phyloP scores from a whole-genome alignment of 1,140 invertebrate species.

The Akabosia matsudoensis region DNA sequence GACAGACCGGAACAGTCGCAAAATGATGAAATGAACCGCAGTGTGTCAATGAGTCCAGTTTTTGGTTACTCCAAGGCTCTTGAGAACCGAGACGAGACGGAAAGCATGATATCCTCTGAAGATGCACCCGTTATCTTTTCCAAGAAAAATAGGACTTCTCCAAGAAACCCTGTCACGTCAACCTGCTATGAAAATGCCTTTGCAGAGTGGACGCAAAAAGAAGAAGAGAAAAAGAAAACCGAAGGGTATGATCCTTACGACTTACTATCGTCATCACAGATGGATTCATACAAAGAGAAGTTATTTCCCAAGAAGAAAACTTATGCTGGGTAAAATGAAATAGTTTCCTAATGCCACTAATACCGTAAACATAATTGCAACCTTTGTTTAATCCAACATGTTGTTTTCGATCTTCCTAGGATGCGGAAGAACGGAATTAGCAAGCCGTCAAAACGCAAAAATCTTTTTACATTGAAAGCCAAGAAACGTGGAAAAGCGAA shows the following conservation, averaged over 20 bases:
- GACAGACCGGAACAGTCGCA: no score
- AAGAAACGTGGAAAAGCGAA: no score
- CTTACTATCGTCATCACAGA: neutral
- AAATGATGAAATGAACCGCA: no score
- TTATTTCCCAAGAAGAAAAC: neutral
- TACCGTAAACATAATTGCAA: no score
- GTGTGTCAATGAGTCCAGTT: neutral
- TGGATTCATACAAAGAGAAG: neutral
- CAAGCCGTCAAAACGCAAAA: no score
- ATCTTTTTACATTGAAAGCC: no score
- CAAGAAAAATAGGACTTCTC: no score
- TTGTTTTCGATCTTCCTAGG: neutral
- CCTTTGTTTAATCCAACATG: neutral
- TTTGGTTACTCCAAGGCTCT: neutral
- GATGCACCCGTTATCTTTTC: no score
- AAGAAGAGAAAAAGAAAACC: neutral
- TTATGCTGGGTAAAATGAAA: neutral
- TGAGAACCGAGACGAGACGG: no score
- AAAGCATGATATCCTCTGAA: no score
- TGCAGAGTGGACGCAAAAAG: neutral
- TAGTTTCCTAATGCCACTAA: neutral
- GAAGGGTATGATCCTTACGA: neutral
- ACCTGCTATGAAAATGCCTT: slow-evolving; percentile 1
- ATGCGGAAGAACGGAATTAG: neutral
- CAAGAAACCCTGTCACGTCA: neutral